These are phyloP conservation scores for Rhizoglyphus robini DNA, from an alignment of 1,140 invertebrate species.

Conservation along the genomic window DNA sequence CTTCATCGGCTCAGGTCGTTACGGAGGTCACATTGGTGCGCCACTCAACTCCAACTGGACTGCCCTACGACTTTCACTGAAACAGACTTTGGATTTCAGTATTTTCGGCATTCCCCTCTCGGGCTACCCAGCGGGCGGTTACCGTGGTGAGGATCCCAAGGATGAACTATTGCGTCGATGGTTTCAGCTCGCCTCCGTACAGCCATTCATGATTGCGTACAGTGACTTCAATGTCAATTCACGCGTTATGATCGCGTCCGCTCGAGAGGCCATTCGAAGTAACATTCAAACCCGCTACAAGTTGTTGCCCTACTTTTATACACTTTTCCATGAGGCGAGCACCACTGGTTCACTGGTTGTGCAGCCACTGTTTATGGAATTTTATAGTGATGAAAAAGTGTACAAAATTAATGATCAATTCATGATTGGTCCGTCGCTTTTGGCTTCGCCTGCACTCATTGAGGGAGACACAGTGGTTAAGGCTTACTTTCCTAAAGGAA, in stretches of 20 bases:
- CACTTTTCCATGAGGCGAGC: slow-evolving; percentile 33
- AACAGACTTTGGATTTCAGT: slow-evolving; percentile 52
- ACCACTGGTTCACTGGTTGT: slow-evolving; percentile 35
- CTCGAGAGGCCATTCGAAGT: slow-evolving; percentile 40
- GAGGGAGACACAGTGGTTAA: slow-evolving; percentile 34
- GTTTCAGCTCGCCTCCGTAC: slow-evolving; percentile 50
- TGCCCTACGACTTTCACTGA: slow-evolving; percentile 36
- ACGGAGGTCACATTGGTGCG: slow-evolving; percentile 79
- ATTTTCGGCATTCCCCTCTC: slow-evolving; percentile 53
- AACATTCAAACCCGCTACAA: slow-evolving; percentile 53
- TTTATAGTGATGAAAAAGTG: slow-evolving; percentile 48
- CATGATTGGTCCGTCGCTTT: slow-evolving; percentile 34
- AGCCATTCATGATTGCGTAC: slow-evolving; percentile 62
- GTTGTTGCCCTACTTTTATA: slow-evolving; percentile 58
- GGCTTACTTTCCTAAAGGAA: slow-evolving; percentile 51
- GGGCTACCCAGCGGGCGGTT: slow-evolving; percentile 36
- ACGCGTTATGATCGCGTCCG: slow-evolving; percentile 39
- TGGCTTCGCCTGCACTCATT: slow-evolving; percentile 34
- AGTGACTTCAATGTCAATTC: slow-evolving; percentile 51
- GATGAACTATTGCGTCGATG: slow-evolving; percentile 55
- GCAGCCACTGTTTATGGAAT: slow-evolving; percentile 66
- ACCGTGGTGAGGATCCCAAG: slow-evolving; percentile 30
- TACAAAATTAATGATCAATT: slow-evolving; percentile 56
- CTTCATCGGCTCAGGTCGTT: slow-evolving; percentile 61
- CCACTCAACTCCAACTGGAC: slow-evolving; percentile 41